Percentiles rank a stretch among this genome's conserved stretches.
These are phyloP conservation scores for Coptodon bakossiorum DNA, from an alignment of 2,113 vertebrate species.

Conservation along the genomic window DNA sequence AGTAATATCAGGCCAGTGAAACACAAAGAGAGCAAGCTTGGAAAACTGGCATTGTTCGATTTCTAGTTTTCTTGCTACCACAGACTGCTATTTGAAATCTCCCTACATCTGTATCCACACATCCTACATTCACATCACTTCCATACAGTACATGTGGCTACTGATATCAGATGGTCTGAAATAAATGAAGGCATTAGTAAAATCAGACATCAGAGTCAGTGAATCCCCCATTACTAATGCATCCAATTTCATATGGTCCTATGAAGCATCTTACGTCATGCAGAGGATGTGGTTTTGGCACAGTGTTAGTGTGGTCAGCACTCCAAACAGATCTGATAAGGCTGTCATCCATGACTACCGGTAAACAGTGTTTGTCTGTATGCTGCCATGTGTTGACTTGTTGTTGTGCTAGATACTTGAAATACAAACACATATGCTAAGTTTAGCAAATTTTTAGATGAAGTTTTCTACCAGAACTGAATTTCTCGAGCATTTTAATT, in stretches of 20 bases:
- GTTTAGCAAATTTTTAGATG: not conserved
- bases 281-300: conserved; percentile 23
- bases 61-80: not conserved
- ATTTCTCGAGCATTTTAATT: not conserved
- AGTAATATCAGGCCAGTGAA: not conserved
- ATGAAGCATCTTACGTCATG: not conserved
- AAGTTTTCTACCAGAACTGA: not conserved
- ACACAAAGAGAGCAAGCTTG: not conserved
- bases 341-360: conserved; percentile 19
- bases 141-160: not conserved
- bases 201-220: not conserved
- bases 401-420: not conserved
- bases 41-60: not conserved
- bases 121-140: not conserved
- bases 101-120: not conserved
- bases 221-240: not conserved
- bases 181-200: not conserved
- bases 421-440: not conserved
- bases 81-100: not conserved
- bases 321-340: not conserved
- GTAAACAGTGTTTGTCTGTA: not conserved
- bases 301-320: not conserved
- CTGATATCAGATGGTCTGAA: not conserved
- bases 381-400: not conserved
- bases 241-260: not conserved